A percentile compares a stretch with the other conserved stretches of the same genome.
Conservation (phyloP, 2,888 invertebrate genomes). For the Ichneumoninae sp. region DNA sequence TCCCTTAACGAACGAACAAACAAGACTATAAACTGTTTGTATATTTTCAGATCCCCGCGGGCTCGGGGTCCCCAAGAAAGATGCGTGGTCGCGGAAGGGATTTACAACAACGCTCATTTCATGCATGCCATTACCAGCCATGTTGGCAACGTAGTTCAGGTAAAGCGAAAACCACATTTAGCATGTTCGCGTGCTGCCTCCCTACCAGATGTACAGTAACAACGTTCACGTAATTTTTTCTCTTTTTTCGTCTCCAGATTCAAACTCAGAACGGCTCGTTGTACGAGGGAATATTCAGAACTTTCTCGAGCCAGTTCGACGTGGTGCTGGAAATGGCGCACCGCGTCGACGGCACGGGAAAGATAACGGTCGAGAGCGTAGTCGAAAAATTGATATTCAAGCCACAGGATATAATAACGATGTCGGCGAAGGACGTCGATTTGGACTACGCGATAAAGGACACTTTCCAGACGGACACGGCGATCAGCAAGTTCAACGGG, state of each 20-base stretch:
- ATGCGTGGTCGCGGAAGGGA: conserved; percentile 91
- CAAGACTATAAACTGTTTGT: background rate
- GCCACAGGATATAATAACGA: conserved; percentile 92
- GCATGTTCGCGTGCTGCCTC: background rate
- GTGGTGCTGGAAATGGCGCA: conserved; percentile 95
- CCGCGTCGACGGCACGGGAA: conserved; percentile 90
- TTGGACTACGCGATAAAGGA: conserved; percentile 95
- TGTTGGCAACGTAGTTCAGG: conserved; percentile 92
- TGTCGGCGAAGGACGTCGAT: conserved; percentile 94
- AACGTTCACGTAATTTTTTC: background rate
- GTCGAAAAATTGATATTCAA: conserved; percentile 94
- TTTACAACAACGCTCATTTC: conserved; percentile 95
- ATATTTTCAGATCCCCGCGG: conserved; percentile 88
- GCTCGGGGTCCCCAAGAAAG: conserved; percentile 86
- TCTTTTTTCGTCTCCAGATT: conserved; percentile 84
- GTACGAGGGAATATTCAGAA: conserved; percentile 96
- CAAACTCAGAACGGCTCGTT: conserved; percentile 93
- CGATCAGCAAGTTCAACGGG: conserved; percentile 95
- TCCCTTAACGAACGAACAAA: conserved; percentile 11
- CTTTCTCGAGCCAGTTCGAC: conserved; percentile 95
- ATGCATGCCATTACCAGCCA: conserved; percentile 95
- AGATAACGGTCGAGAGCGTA: conserved; percentile 89
- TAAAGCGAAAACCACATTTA: conserved; percentile 68
- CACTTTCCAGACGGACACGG: conserved; percentile 94
- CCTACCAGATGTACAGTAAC: background rate